Evolutionary conservation across 2,113 vertebrate genomes (phyloP), one percentile per base, ranked within the genome.

Genomic region (Coptodon bakossiorum): DNA sequence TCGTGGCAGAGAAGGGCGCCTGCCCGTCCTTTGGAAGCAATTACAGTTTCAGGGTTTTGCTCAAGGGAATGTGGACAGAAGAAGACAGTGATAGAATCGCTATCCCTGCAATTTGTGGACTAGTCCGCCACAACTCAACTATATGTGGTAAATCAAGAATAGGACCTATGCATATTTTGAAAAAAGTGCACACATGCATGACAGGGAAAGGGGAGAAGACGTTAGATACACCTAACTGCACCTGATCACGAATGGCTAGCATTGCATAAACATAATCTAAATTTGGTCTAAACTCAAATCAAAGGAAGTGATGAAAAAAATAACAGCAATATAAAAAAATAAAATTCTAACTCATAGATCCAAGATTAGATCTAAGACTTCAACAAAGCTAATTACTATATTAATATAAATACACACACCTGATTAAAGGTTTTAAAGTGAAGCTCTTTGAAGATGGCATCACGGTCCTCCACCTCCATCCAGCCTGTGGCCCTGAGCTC

Each of bases 371-470:
- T 7, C 59, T 63, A 63, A 36, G 2, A 63, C 59, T 9, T 36
- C 17, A 27, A 4, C 17, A 50, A 14, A 31, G 16, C 16, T 50
- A 13, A 85, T 14, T 48, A 56, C 4, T 31, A 9, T 3, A 17
- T 71, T 7, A 52, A 84, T 19, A 83, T 34, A 80, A 14, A 80
- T 10, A 34, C 13, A 86, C 90, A 59, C 5, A 96, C 98, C 98
- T 99, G 98, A 93, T 99, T 99, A 93, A 97, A 96, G 83, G 95
- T 98, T 95, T 98, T 98, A 95, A 99, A 99, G 93, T 96, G 95
- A 86, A 99, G 97, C 86, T 99, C 99, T 91, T 99, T 99, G 95
- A 98, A 98, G 89, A 99, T 97, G 89, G 98, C 98, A 81, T 99
- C 97, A 50, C 98, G 97, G 56, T 96, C 96, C 2, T 96, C 96